Evolutionary conservation across 2,113 vertebrate genomes (phyloP), one percentile per base, ranked within the genome.

Genomic region (Sceloporus tristichus): DNA sequence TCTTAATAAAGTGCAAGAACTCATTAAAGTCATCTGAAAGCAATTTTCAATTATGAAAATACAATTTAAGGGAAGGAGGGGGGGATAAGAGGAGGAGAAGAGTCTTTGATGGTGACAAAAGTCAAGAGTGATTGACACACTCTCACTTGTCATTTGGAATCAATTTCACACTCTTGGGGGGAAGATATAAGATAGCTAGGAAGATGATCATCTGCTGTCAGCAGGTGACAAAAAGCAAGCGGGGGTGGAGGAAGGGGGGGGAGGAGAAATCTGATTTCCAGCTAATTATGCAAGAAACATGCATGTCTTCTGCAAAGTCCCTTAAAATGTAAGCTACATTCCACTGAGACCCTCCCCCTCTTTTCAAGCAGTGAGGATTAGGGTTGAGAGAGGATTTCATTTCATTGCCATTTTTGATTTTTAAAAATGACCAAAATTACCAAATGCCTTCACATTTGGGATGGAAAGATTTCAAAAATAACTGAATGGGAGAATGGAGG

Each of bases 41-140:
- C 88, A 95, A 95, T 93, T 95, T 95, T 94, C 91, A 95, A 94
- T 95, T 93, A 94, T 91, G 79, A 96, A 95, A 96, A 93, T 93
- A 92, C 77, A 91, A 91, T 91, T 94, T 94, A 88, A 95, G 91
- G 92, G 93, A 92, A 83, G 82, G 70, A 16, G 14, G 25, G 68
- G 62, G 25, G 42, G 65, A 10, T 4, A 23, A 29, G 38, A 42
- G 86, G 74, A 21, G 77, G 90, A 94, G 90, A 93, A n/a, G 71
- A 89, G 79, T 85, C 88, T 93, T 94, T 95, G 92, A 93, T 87
- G 90, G 91, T 94, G 94, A 92, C 91, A 92, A 87, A 94, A 94
- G 91, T 94, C 85, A 87, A 79, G 85, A 86, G 62, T 94, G 94
- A 95, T 91, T 95, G 92, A 94, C 88, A 94, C 80, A 90, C 90